Base-by-base conservation (phyloP, 2,113 vertebrate genomes). In the Sylvia atricapilla region DNA sequence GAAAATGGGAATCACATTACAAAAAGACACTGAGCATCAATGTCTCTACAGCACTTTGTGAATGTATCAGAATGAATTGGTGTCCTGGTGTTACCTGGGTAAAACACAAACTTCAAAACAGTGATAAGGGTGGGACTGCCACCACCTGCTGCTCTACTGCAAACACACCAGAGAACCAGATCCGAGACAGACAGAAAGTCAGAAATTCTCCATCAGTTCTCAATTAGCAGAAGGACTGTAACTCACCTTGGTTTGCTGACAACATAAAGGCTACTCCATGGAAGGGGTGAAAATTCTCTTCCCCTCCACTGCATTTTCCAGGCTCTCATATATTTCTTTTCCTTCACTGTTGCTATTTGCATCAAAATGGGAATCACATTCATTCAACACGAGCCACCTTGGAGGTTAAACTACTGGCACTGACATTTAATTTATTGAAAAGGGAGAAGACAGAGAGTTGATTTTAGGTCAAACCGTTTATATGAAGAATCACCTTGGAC, bases 391-490 rank as follows among this genome's bases (percentile, higher is more conserved):
- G 11, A 73, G 63, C 41, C 63, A 67, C 39, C 75, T 55, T 4
- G 4, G 47, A 74, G 90, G 85, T 83, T 85, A 80, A 95, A 85
- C 84, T 88, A 49, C 35, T 70, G 13, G 46, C 50, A 67, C 52
- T 56, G 25, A 47, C 59, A 90, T 91, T 95, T 88, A 67, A 90
- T 84, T 90, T 86, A 90, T n/a, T 84, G 60, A 59, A 49, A 94
- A 89, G 11, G 9, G 37, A 30, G 11, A 81, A 69, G 66, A 64
- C 27, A 89, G 19, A 92, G 18, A 50, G 86, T 63, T 91, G 86
- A 70, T 62, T 94, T 80, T 88, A 77, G 90, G 52, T 92, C 52
- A 91, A 59, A 84, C 46, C 55, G 35, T 87, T 91, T 55, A 49
- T 43, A 91, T 44, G 72, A 95, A 95, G 21, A 80, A 89, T 77